These are phyloP conservation scores for Litocranius walleri DNA, from an alignment of 2,113 vertebrate species.

Conservation along the genomic window DNA sequence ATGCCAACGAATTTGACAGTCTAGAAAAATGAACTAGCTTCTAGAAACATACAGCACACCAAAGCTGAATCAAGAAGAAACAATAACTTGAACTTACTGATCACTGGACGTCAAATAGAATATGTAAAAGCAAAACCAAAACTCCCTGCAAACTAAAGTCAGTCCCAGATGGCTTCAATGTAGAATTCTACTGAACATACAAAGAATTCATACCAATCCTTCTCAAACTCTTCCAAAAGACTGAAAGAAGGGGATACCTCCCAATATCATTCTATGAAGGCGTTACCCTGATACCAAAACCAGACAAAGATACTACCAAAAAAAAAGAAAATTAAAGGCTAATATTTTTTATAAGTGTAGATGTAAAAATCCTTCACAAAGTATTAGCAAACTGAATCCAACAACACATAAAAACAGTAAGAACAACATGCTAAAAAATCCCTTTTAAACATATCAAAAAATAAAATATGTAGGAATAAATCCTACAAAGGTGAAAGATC, in stretches of 20 bases:
- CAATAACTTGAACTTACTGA: neutral
- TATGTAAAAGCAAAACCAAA: neutral
- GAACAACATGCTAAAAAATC: neutral
- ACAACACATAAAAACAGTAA: neutral
- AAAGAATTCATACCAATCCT: neutral
- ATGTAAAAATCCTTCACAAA: neutral
- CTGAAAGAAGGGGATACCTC: neutral
- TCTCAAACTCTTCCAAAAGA: neutral
- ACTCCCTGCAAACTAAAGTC: neutral
- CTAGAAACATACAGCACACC: neutral
- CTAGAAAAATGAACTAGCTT: neutral
- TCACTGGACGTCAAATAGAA: neutral
- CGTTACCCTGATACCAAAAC: neutral
- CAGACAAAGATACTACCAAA: neutral
- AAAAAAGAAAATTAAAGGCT: neutral
- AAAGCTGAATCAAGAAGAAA: neutral
- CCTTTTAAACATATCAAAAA: neutral
- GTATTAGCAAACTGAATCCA: neutral
- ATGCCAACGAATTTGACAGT: neutral
- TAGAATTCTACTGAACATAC: neutral
- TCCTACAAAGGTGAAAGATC: neutral
- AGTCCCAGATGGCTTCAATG: neutral
- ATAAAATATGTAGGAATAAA: neutral
- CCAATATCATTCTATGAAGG: neutral
- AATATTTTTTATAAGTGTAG: neutral